Conservation (phyloP, 2,113 vertebrate species). For the Elachura formosa region DNA sequence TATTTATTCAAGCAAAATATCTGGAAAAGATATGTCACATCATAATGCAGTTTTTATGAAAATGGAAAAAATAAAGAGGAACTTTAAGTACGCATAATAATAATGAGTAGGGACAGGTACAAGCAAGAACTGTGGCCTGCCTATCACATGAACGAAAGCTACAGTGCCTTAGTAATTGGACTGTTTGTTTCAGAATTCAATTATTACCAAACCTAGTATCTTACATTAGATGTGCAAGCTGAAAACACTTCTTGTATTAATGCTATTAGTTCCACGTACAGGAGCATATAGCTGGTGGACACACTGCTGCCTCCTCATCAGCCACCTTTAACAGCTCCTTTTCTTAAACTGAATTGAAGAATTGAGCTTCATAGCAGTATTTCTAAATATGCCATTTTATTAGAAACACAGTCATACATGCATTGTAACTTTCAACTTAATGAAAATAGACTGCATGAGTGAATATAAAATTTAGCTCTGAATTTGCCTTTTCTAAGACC, state of each 20-base stretch:
- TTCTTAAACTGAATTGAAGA: conserved; percentile 19
- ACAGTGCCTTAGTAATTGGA: conserved; percentile 59
- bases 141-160: conserved; percentile 36
- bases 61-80: conserved; percentile 71
- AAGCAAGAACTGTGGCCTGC: conserved; percentile 62
- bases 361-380: background rate
- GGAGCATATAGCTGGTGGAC: conserved; percentile 49
- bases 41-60: conserved; percentile 74
- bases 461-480: conserved; percentile 21
- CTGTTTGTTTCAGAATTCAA: conserved; percentile 68
- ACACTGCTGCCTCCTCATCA: conserved; percentile 62
- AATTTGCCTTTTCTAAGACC: background rate
- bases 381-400: conserved; percentile 6
- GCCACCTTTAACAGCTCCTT: conserved; percentile 55
- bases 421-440: background rate
- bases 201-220: conserved; percentile 70
- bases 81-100: conserved; percentile 51
- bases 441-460: background rate
- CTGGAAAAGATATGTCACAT: conserved; percentile 78
- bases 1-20: conserved; percentile 87
- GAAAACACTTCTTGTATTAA: conserved; percentile 68
- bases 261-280: conserved; percentile 57
- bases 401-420: background rate
- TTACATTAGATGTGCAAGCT: conserved; percentile 68
- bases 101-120: conserved; percentile 70